Evolutionary conservation across 2,113 vertebrate genomes (phyloP).

Genomic region (Thryonomys swinderianus): DNA sequence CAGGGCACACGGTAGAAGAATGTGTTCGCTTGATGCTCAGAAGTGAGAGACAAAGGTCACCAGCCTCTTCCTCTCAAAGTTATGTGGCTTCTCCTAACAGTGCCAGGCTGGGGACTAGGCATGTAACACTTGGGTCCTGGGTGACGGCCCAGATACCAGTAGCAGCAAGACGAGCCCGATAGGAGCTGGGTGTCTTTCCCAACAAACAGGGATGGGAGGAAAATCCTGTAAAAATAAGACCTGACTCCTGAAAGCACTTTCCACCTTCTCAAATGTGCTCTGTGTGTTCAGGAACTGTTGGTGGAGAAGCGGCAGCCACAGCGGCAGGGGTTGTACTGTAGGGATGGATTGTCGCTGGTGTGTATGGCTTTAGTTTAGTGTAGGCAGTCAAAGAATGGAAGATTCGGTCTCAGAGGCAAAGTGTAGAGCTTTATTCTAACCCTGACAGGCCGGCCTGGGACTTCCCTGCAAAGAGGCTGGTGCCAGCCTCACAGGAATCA

Average conservation of each 20-base stretch:
- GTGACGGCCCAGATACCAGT: neutral
- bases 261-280: neutral
- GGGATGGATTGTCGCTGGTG: too few relatives aligned
- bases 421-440: too few relatives aligned
- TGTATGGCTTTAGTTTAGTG: too few relatives aligned
- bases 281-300: neutral
- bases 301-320: neutral
- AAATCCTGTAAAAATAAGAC: neutral
- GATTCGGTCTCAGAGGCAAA: too few relatives aligned
- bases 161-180: neutral
- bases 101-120: neutral
- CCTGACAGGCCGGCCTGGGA: too few relatives aligned
- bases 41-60: neutral
- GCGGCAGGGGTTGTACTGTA: too few relatives aligned
- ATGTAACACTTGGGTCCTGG: neutral
- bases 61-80: neutral
- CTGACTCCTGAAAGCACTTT: neutral
- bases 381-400: too few relatives aligned
- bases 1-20: neutral
- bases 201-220: neutral
- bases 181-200: neutral
- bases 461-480: too few relatives aligned
- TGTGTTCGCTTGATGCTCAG: neutral
- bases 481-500: too few relatives aligned
- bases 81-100: neutral